Evolutionary conservation across 2,113 vertebrate genomes (phyloP), one percentile per base, ranked within the genome.

Genomic region (Apus apus): DNA sequence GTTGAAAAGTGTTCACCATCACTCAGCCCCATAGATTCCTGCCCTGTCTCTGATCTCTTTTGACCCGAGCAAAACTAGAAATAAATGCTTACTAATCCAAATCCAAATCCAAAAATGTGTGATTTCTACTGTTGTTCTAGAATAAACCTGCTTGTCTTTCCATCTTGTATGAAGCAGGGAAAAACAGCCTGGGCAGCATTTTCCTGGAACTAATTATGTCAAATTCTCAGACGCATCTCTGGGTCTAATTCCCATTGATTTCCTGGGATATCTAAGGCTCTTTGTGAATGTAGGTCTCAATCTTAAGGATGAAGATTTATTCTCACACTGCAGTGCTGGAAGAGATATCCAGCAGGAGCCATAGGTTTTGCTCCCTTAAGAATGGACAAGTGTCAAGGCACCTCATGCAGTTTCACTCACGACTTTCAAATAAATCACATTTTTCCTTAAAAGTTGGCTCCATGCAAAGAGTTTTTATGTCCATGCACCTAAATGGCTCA

Each of bases 161-260:
- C 78, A 61, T 68, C 27, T 48, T 1, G 1, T 30, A 30, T 34
- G 15, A 25, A 67, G 38, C 26, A 67, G 48, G 19, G 48, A 20
- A 74, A 95, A 94, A 78, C 32, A 11, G 16, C 45, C 62, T 65
- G 68, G 93, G 60, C 79, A 97, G 62, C 36, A 51, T 72, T 94
- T 90, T 64, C 82, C 95, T 95, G 90, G 79, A 96, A 86, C 68
- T 93, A 90, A 96, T 96, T 94, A 93, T 81, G 83, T 21, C 70
- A 85, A 96, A 95, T 93, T 96, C 93, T 87, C 64, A 75, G 50
- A 93, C 54, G 94, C 91, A 87, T 95, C 77, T 89, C 78, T 62
- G 66, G 87, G 87, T 96, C 48, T 91, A 95, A 93, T 91, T 95
- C 95, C 73, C 58, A 72, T 2, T 93, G 89, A 85, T 91, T 96